Conservation (phyloP, 2,113 vertebrate genomes). For the Boulengerochromis microlepis region DNA sequence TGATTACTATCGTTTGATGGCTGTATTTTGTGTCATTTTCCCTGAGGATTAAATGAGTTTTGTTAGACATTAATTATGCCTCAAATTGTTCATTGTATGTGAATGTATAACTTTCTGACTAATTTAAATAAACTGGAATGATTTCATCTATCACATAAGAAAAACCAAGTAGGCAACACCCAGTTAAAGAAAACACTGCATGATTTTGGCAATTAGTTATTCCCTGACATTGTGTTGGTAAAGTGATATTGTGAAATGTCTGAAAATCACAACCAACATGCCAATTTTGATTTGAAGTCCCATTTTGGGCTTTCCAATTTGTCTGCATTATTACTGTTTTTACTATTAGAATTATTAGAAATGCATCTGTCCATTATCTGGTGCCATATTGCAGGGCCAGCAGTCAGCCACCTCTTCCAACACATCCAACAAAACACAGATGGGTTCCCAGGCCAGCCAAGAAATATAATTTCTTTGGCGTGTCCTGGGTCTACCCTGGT, state of each 20-base stretch:
- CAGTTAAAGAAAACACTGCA: neutral
- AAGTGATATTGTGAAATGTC: neutral
- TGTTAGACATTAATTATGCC: neutral
- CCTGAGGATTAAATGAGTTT: neutral
- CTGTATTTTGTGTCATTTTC: neutral
- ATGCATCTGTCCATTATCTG: neutral
- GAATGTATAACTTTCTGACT: neutral
- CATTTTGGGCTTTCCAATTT: neutral
- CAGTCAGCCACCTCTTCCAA: neutral
- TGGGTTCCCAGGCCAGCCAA: neutral
- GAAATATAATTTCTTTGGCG: neutral
- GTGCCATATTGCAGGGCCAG: neutral
- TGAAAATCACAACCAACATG: neutral
- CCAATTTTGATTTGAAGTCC: neutral
- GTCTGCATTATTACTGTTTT: neutral
- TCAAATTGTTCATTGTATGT: neutral
- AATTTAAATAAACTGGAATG: neutral
- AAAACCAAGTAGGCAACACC: neutral
- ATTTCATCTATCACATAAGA: neutral
- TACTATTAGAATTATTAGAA: neutral
- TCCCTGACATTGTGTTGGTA: neutral
- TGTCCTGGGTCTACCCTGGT: neutral
- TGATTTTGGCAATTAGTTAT: neutral
- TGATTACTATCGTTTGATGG: slow-evolving; percentile 39
- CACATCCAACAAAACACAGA: neutral